Conservation (phyloP, 2,113 vertebrate species). For the Galemys pyrenaicus region DNA sequence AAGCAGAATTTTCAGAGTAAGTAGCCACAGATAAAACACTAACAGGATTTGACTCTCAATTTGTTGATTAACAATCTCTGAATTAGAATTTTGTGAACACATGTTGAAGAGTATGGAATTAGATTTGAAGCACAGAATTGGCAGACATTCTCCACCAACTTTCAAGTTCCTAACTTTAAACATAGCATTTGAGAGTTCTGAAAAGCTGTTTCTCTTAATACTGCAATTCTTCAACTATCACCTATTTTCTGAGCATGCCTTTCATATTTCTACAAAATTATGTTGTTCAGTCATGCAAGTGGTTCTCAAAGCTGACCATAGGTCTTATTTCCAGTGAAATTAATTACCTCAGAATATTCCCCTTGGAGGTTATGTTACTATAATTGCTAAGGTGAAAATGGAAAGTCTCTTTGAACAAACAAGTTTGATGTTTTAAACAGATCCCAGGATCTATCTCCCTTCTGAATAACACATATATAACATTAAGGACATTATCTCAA, state of each 20-base stretch:
- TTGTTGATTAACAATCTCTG: neutral
- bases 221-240: neutral
- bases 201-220: neutral
- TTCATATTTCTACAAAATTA: conserved; percentile 27
- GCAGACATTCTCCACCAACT: neutral
- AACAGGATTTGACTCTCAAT: neutral
- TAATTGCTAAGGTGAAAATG: neutral
- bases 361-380: neutral
- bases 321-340: conserved; percentile 28
- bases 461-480: neutral
- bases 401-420: conserved; percentile 35
- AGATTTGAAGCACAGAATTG: neutral
- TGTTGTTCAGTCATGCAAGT: neutral
- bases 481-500: neutral
- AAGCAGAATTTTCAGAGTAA: neutral
- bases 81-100: neutral
- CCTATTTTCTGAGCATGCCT: conserved; percentile 3
- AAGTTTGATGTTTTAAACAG: neutral
- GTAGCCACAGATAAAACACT: neutral
- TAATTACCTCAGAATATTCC: conserved; percentile 8
- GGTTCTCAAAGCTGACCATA: neutral
- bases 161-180: conserved; percentile 8
- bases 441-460: neutral
- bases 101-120: neutral
- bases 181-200: neutral